Percentiles rank a stretch among this genome's conserved stretches.
Conservation (phyloP, 2,797 vertebrate species). For the Aulostomus chinensis region DNA sequence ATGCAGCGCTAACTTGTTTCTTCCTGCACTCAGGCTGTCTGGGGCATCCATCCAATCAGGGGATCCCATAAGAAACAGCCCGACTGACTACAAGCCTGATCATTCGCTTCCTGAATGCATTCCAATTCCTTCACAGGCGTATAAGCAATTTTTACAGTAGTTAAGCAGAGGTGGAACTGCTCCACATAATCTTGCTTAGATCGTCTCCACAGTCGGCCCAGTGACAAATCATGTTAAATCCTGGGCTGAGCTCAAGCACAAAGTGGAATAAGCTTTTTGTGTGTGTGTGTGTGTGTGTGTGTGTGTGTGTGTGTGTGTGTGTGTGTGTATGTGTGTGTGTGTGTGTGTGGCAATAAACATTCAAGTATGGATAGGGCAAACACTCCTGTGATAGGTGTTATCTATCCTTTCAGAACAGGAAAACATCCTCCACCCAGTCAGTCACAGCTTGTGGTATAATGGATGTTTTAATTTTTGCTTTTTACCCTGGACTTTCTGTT, state of each 20-base stretch:
- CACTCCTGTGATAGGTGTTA: conserved; percentile 57
- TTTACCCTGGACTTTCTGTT: conserved; percentile 36
- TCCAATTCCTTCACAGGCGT: conserved; percentile 84
- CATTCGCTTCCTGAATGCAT: conserved; percentile 78
- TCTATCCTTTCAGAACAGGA: conserved; percentile 44
- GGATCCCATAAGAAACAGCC: conserved; percentile 37
- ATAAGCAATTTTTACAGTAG: conserved; percentile 86
- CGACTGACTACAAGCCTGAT: conserved; percentile 58
- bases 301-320: not conserved
- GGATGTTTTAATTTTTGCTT: conserved; percentile 48
- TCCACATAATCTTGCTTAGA: conserved; percentile 81
- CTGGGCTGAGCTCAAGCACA: conserved; percentile 74
- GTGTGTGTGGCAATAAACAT: conserved; percentile 64
- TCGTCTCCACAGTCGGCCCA: conserved; percentile 72
- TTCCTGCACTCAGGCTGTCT: conserved; percentile 65
- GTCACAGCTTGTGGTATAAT: conserved; percentile 56
- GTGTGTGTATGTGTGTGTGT: not conserved
- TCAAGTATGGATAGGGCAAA: conserved; percentile 44
- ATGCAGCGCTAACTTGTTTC: conserved; percentile 72
- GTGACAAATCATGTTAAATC: conserved; percentile 83
- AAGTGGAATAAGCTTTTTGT: conserved; percentile 62
- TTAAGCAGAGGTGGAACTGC: conserved; percentile 82
- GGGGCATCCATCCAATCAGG: conserved; percentile 64
- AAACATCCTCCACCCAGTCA: conserved; percentile 50
- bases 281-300: not conserved